Evolutionary conservation across 2,888 invertebrate species (phyloP), one percentile per base, ranked within the genome.

Genomic region (Sphecodes monilicornis): DNA sequence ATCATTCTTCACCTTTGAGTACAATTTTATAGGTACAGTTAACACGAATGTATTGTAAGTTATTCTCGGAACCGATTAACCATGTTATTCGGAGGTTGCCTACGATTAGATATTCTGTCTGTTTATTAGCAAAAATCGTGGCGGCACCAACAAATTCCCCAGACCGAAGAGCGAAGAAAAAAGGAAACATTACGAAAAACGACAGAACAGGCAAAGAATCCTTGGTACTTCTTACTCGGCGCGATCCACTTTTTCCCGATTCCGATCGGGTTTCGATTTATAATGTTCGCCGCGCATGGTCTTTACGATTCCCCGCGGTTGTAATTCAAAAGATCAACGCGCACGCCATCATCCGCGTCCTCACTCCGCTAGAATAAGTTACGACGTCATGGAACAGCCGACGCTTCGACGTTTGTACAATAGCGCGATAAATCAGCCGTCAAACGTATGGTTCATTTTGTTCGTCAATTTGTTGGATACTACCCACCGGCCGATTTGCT

Each of bases 371-470:
- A 57, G 78, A 71, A 69, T 75, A 84, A 84, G 76, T 85, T 85
- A 85, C 84, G 85, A 71, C 74, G 79, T 77, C 82, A 76, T 80
- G 78, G 60, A 78, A 85, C 75, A 73, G 72, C 54, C 82, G 82
- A 82, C 73, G 71, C 66, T 78, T 78, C 76, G 80, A 75, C 84
- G 73, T 76, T 60, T 36, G 74, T 75, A 85, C 80, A 84, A 86
- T 84, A 78, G 84, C 73, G 39, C 86, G 80, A 84, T 84, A 86
- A 86, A 84, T 86, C 84, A 84, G 73, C 43, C 78, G 84, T 78
- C 80, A 68, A 80, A 80, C 75, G 75, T 41, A 72, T 64, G 84
- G 71, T 81, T 84, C 78, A 78, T 86, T 86, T 84, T 86, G 75
- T 78, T 81, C 80, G 80, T 86, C 84, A 84, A 86, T 86, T 86